Evolutionary conservation across 2,113 vertebrate species (phyloP), one percentile per base, ranked within the genome.

Genomic region (Anoura caudifer): DNA sequence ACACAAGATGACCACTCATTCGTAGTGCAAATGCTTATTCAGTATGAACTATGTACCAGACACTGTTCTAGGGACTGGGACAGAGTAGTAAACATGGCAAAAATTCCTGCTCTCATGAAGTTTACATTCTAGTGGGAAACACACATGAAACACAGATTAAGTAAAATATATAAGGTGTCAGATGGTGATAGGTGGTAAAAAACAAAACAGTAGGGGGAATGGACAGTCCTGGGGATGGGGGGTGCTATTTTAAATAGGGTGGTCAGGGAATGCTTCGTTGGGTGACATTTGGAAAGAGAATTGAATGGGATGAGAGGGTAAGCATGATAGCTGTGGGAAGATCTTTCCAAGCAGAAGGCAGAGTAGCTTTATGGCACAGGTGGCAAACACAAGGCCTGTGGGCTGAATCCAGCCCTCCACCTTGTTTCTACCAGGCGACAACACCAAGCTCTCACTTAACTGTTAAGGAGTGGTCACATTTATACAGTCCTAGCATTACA

Each of bases 11-110:
- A 76, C 77, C 67, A 67, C 13, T 93, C 41, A 24, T 65, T 77
- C 85, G 61, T 77, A 80, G 67, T 95, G 36, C 69, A 88, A 88
- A 41, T 33, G 59, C 90, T 90, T 86, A 80, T 90, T 90, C 50
- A 56, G 11, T 31, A n/a, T 85, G 85, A 92, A 92, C 19, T 13
- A 43, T 24, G 59, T 79, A 56, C 1, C 47, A 90, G 41, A 76
- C 9, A 86, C 33, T 91, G 45, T 77, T 91, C 69, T 65, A 45
- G 59, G 61, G 12, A 73, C 31, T 82, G 47, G 43, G n/a, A 94
- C 24, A 84, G 56, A 87, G 43, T 54, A 86, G 41, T 56, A 97
- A 80, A 89, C 50, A 52, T 16, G 80, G 28, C 7, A 89, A 33
- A 41, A 84, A 96, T n/a, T 56, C 65, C 56, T 85, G 31, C 36